These are phyloP conservation scores for Origma solitaria DNA, from an alignment of 2,113 vertebrate species.

Conservation along the genomic window DNA sequence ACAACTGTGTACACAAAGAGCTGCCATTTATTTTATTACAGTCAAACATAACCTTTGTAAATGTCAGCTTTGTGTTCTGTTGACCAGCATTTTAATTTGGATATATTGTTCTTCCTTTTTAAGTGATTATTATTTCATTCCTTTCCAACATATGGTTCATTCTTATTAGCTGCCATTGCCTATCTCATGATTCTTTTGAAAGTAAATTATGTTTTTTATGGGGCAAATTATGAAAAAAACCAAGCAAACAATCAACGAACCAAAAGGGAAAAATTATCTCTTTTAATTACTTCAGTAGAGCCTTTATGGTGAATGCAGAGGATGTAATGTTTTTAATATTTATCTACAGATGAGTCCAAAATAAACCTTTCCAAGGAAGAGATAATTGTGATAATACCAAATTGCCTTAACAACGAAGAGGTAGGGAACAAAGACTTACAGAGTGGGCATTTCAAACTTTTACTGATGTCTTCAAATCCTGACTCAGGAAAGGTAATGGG, in stretches of 20 bases:
- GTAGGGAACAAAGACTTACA: background rate
- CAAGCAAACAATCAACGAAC: background rate
- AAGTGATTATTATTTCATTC: constrained; percentile 21
- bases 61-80: constrained; percentile 57
- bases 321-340: background rate
- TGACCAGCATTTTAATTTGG: constrained; percentile 64
- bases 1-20: constrained; percentile 57
- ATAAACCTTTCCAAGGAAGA: background rate
- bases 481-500: background rate
- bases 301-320: background rate
- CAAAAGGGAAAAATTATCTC: background rate
- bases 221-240: background rate
- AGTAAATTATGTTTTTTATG: background rate
- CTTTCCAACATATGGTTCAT: background rate
- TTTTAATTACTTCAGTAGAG: background rate
- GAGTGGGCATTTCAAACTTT: background rate
- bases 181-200: background rate
- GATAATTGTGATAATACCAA: background rate
- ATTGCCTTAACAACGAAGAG: background rate
- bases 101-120: constrained; percentile 25
- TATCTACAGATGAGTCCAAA: background rate
- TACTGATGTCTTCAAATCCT: background rate
- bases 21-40: constrained; percentile 65
- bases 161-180: background rate
- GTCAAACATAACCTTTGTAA: constrained; percentile 69